Conservation (phyloP, 2,888 invertebrate species). For the Limnephilus marmoratus region DNA sequence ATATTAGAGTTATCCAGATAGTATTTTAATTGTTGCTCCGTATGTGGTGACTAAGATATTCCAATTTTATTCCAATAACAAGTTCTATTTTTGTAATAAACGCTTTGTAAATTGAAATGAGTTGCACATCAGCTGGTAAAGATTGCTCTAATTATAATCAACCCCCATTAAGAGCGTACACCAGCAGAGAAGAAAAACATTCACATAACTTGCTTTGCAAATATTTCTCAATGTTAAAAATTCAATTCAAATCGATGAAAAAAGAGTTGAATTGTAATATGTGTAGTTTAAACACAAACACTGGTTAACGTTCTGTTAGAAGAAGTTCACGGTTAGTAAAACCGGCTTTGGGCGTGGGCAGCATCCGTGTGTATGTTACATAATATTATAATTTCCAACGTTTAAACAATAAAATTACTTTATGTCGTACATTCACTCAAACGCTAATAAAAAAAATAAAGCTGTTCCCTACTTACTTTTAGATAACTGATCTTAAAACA, state of each 20-base stretch:
- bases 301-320: background rate
- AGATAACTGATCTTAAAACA: background rate
- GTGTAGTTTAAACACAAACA: background rate
- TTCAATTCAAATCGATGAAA: background rate
- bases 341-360: conserved; percentile 43
- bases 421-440: background rate
- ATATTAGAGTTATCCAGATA: too few relatives aligned
- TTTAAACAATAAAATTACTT: background rate
- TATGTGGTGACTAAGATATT: background rate
- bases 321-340: conserved; percentile 40
- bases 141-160: background rate
- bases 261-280: background rate
- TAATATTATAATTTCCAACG: background rate
- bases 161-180: background rate
- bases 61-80: background rate
- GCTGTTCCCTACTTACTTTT: background rate
- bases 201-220: background rate
- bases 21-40: too few relatives aligned
- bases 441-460: background rate
- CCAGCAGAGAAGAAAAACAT: background rate
- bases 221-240: background rate
- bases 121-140: background rate
- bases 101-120: too few relatives aligned
- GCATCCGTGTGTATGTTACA: background rate
- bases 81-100: too few relatives aligned